Evolutionary conservation across 2,113 vertebrate species (phyloP), one percentile per base, ranked within the genome.

Genomic region (Callithrix jacchus): DNA sequence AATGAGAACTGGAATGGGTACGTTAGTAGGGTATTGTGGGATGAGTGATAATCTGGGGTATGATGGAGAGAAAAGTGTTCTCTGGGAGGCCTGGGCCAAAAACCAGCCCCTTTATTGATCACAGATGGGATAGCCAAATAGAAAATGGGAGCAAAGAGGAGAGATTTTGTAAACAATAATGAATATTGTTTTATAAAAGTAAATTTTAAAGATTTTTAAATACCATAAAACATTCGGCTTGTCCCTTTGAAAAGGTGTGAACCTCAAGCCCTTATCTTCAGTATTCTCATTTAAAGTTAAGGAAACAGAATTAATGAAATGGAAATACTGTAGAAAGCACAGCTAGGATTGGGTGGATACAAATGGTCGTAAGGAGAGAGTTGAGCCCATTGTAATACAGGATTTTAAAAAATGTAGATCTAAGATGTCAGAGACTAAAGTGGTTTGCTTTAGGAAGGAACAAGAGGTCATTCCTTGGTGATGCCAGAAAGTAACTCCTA

Each of bases 251-350:
- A 61, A 80, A 94, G 23, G 40, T 76, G 3, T 91, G 68, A 81
- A 54, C 8, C 68, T 93, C 49, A 71, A 32, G 7, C 12, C 64
- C 37, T 61, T 84, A 27, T 54, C 21, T 37, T 42, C 4, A 32
- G 74, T n/a, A 88, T 0, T 35, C n/a, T 11, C 35, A 81, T 47
- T 87, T 93, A 88, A 96, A 94, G 84, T 74, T 77, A 91, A 49
- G 35, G 68, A 92, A 92, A 68, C 37, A 76, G 79, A 92, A 88
- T 93, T 92, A 81, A 76, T 61, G 74, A 89, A 79, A 83, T 23
- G 25, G 14, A 40, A 87, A 90, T 89, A 7, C 56, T 86, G 9
- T 35, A 20, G 13, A 93, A 84, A 58, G 32, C 56, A 82, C 32
- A 49, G 76, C 35, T 61, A 68, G 45, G 66, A 27, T n/a, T 4